Base-by-base conservation (phyloP, 2,113 vertebrate genomes). In the Aegotheles bennettii region DNA sequence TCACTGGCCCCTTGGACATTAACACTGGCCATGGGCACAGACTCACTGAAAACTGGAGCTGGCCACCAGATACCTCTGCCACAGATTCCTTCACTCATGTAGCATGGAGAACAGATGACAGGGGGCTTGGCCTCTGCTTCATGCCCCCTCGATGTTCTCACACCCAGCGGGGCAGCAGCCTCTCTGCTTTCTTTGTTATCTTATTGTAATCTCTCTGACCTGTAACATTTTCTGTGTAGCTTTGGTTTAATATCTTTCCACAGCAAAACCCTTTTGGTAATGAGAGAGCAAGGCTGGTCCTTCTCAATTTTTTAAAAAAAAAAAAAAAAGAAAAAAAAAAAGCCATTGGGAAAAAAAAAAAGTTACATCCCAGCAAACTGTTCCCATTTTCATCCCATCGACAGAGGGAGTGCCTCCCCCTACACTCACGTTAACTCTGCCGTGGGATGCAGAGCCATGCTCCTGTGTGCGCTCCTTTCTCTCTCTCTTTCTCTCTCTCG, bases 401-500 rank as follows among this genome's bases (percentile, higher is more conserved):
- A 31, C 95, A 88, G 75, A 80, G 91, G 91, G 95, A 51, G 92
- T 40, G 83, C 95, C 94, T 94, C 92, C 95, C 96, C 94, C 93
- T 59, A 56, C 93, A 60, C 85, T 84, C 76, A 48, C 88, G 90
- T 74, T 87, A 45, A 56, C n/a, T 80, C 91, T 84, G 79, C 70
- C 61, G 87, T 48, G 61, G 38, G 38, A 25, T 54, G 87, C 84
- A 94, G 91, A 93, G 89, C 95, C 91, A 84, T 91, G 84, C 87
- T 93, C 88, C 89, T 92, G 93, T 95, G 93, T 89, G 94, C 96
- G 51, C 96, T 85, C 94, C 87, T 94, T 74, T 95, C 94, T 93
- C 95, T 96, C 90, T 95, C 90, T 95, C 87, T 96, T 64, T 91
- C 94, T 94, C 91, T 95, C 95, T 85, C 96, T 95, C 78, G 78